Percentiles rank a stretch among this genome's conserved stretches.
Evolutionary conservation across 2,888 invertebrate species (phyloP).

Genomic region (Blastobasis lacticolella): DNA sequence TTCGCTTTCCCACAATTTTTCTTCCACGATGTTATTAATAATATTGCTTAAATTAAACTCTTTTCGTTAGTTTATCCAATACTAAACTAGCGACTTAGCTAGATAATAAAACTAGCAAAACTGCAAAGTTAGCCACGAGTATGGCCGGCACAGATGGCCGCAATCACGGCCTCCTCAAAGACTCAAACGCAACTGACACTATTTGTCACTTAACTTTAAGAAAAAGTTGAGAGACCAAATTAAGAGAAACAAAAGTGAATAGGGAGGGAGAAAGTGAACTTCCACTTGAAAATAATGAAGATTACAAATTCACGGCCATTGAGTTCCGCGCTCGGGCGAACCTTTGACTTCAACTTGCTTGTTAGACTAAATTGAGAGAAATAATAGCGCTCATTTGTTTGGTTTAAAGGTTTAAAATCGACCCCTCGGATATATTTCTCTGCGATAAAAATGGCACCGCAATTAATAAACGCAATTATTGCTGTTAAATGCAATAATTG

Average conservation of each 20-base stretch:
- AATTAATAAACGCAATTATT: too few species aligned
- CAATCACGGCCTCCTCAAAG: too few species aligned
- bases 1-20: too few species aligned
- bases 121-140: too few species aligned
- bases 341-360: constrained; percentile 68
- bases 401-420: constrained; percentile 57
- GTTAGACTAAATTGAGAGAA: constrained; percentile 72
- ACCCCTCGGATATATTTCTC: constrained; percentile 41
- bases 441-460: constrained; percentile 27
- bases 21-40: too few species aligned
- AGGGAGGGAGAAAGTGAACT: constrained; percentile 52
- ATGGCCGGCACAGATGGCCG: too few species aligned
- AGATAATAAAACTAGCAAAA: too few species aligned
- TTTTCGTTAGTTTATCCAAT: too few species aligned
- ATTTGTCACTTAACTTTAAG: background rate
- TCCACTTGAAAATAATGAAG: constrained; percentile 68
- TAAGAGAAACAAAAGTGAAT: constrained; percentile 45
- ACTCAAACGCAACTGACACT: too few species aligned
- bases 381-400: constrained; percentile 71
- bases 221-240: constrained; percentile 15
- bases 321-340: constrained; percentile 65
- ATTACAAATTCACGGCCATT: constrained; percentile 73
- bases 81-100: too few species aligned
- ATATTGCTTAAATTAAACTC: too few species aligned
- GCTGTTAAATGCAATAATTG: too few species aligned